phyloP scores from a whole-genome alignment of 2,113 vertebrate species.

The Elephantulus edwardii region DNA sequence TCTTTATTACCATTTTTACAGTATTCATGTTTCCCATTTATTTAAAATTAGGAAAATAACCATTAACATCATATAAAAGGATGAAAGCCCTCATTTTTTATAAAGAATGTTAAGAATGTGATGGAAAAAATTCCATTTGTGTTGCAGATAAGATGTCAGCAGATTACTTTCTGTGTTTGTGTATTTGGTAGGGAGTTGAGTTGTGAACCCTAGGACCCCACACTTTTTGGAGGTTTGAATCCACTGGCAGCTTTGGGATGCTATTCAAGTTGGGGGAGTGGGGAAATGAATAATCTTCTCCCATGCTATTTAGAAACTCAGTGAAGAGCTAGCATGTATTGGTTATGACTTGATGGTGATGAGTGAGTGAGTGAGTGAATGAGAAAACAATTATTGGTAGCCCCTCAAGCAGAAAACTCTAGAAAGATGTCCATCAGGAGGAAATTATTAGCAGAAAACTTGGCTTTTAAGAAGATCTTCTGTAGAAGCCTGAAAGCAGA shows the following conservation, averaged over 20 bases:
- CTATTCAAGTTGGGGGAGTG: no score
- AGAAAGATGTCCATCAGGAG: no score
- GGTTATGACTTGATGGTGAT: no score
- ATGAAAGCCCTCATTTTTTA: not conserved
- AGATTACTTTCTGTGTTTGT: not conserved
- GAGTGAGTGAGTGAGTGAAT: no score
- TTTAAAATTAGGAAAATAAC: not conserved
- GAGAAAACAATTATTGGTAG: not conserved
- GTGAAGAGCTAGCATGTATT: no score
- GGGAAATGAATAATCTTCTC: no score
- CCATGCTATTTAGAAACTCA: no score
- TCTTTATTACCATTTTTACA: not conserved
- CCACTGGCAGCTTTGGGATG: no score
- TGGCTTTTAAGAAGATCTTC: not conserved
- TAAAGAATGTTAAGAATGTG: not conserved
- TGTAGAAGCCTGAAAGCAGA: not conserved
- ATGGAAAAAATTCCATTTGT: not conserved
- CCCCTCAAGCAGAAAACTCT: not conserved
- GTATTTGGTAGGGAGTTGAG: no score
- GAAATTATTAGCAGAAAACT: slow-evolving; percentile 11
- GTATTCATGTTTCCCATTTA: not conserved
- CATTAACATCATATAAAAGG: not conserved
- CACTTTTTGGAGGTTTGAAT: no score
- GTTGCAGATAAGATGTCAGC: not conserved
- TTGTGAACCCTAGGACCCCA: no score